Base-by-base conservation (phyloP, 37 sponge, comb jelly and placozoan genomes). In the Bolinopsis microptera region DNA sequence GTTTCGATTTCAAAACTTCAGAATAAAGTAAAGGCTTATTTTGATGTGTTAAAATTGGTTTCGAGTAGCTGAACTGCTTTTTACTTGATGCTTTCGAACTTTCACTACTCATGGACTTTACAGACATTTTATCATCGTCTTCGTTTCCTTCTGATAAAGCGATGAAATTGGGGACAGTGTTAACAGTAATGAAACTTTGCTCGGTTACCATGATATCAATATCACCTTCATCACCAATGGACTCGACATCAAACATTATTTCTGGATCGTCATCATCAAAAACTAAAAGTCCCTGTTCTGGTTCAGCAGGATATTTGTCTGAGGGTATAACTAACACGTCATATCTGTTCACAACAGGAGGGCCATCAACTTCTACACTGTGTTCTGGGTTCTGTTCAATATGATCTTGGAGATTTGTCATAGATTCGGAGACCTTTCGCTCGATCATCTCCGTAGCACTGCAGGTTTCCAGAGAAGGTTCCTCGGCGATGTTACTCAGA, bases 401-500 rank as follows among this genome's bases (percentile, higher is more conserved):
- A n/a, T n/a, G n/a, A 18, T 48, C 61, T 13, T 48, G 61, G 61
- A 48, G 61, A 48, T 48, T 13, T 48, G 61, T 48, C 5, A 48
- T 48, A 48, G 61, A 48, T 13, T 48, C 61, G 5, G 61, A 48
- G 13, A 48, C 61, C 13, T 13, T 48, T 13, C 61, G 5, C 61
- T 48, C 61, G 61, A 48, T 48, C 61, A 48, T 48, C 13, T 48
- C 61, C 9, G 61, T 48, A 80, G 82, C 82, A 33, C 38, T 35
- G 26, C 21, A 16, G 21, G 90, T 23, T 24, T 86, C 61, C 27
- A 41, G 5, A 77, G 35, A 13, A 0, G 41, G 90, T 86, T 86
- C 90, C 48, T 86, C 90, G n/a, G 61, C 41, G 36, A 86, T 86
- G 90, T 86, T 86, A 41, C 90, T 86, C 61, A 86, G 24, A 80